Conservation (phyloP, 2,797 vertebrate species). For the Micropoecilia bifurca region DNA sequence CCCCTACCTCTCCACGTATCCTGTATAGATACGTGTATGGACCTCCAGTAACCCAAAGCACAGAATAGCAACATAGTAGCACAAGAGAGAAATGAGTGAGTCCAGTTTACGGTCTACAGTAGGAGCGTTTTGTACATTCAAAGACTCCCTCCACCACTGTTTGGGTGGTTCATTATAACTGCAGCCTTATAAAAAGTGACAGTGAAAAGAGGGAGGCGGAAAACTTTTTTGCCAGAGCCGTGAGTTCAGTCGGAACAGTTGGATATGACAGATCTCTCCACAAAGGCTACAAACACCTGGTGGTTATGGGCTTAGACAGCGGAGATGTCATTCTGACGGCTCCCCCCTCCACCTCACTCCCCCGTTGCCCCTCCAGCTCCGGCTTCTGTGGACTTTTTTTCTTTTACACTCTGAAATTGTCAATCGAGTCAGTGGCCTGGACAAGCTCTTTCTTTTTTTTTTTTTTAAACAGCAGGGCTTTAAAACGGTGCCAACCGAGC, state of each 20-base stretch:
- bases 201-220: conserved; percentile 36
- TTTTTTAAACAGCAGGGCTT: conserved; percentile 63
- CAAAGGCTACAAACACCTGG: conserved; percentile 70
- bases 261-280: conserved; percentile 60
- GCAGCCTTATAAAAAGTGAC: conserved; percentile 64
- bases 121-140: conserved; percentile 17
- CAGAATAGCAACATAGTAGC: neutral
- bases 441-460: conserved; percentile 77
- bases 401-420: conserved; percentile 76
- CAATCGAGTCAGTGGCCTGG: conserved; percentile 84
- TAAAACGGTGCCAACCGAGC: conserved; percentile 83
- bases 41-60: neutral
- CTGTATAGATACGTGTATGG: neutral
- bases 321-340: conserved; percentile 72
- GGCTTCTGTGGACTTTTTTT: conserved; percentile 77
- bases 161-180: conserved; percentile 48
- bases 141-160: conserved; percentile 23
- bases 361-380: conserved; percentile 53
- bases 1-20: no score
- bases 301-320: conserved; percentile 68
- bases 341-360: conserved; percentile 32
- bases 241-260: conserved; percentile 56
- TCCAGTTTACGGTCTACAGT: neutral
- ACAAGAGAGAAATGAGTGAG: conserved; percentile 1
- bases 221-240: conserved; percentile 20